Conservation (phyloP, 2,888 invertebrate genomes). For the Drosophila kanekoi region DNA sequence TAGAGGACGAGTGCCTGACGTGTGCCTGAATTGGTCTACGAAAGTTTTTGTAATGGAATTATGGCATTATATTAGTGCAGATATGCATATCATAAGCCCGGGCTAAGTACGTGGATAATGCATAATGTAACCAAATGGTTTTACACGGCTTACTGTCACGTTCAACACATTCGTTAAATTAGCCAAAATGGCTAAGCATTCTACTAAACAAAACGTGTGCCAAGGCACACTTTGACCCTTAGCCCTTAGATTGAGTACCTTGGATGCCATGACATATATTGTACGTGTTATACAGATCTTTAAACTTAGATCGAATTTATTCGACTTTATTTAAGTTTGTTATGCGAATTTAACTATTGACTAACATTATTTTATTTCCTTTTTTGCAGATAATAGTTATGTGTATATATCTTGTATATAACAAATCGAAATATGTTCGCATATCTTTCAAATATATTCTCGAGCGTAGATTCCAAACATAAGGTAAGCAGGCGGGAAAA, state of each 20-base stretch:
- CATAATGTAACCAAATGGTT: slow-evolving; percentile 25
- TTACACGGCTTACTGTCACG: slow-evolving; percentile 35
- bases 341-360: not conserved
- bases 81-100: slow-evolving; percentile 42
- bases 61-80: slow-evolving; percentile 33
- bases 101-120: slow-evolving; percentile 29
- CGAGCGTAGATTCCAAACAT: not conserved
- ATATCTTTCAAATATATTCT: not conserved
- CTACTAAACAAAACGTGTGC: no score
- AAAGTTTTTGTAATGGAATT: slow-evolving; percentile 43
- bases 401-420: not conserved
- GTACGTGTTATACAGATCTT: no score
- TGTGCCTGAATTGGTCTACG: slow-evolving; percentile 14
- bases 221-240: no score
- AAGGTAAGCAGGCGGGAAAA: no score
- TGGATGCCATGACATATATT: no score
- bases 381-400: not conserved
- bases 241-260: no score
- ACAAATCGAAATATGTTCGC: not conserved
- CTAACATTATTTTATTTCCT: not conserved
- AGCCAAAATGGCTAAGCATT: not conserved
- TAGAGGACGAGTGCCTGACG: slow-evolving; percentile 25
- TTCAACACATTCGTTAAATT: slow-evolving; percentile 21
- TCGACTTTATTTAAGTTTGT: not conserved
- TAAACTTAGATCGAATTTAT: not conserved